Percentiles rank a stretch among this genome's conserved stretches.
These are phyloP conservation scores for Dallia pectoralis DNA, from an alignment of 2,797 vertebrate species.

Conservation along the genomic window DNA sequence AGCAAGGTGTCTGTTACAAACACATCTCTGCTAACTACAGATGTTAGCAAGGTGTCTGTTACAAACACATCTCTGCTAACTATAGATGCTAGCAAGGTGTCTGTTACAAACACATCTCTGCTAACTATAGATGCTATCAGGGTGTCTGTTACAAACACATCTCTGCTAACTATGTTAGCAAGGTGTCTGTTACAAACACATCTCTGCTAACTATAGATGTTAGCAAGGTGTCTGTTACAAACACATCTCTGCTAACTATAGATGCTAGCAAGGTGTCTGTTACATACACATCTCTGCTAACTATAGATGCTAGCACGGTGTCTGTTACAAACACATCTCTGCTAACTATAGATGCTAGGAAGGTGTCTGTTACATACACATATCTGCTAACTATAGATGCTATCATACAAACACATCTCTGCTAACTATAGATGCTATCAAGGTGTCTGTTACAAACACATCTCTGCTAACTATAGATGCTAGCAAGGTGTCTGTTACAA, in stretches of 20 bases:
- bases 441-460: constrained; percentile 20
- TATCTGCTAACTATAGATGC: not conserved
- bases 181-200: constrained; percentile 20
- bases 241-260: constrained; percentile 8
- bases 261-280: constrained; percentile 12
- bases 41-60: constrained; percentile 9
- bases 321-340: constrained; percentile 19
- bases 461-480: constrained; percentile 8
- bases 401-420: no score
- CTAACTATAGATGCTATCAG: constrained; percentile 7
- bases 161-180: not conserved
- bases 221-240: constrained; percentile 12
- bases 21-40: constrained; percentile 10
- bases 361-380: constrained; percentile 20
- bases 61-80: constrained; percentile 11
- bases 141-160: constrained; percentile 21
- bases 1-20: constrained; percentile 12
- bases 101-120: constrained; percentile 15
- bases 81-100: constrained; percentile 9
- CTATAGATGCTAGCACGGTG: constrained; percentile 8
- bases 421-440: constrained; percentile 8
- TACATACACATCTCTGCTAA: constrained; percentile 6
- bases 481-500: constrained; percentile 12
- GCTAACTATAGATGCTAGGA: constrained; percentile 7
- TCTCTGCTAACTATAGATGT: constrained; percentile 7